Percentiles rank a stretch among this genome's conserved stretches.
These are phyloP conservation scores for Zaprionus inermis DNA, from an alignment of 1,140 invertebrate genomes.

Conservation along the genomic window DNA sequence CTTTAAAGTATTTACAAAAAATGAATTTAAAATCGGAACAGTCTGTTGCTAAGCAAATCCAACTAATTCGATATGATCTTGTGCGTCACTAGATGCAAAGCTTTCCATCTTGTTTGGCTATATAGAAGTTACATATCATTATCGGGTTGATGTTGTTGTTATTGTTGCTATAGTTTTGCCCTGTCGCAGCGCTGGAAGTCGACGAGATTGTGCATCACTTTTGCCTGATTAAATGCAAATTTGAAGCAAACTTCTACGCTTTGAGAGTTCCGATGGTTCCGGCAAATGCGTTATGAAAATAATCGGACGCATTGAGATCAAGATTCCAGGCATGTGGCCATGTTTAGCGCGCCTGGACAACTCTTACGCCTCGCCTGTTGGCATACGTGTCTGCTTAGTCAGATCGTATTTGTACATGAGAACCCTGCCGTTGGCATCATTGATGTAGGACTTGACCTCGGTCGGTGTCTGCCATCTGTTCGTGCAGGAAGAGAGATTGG, in stretches of 20 bases:
- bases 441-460: conserved; percentile 26
- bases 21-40: conserved; percentile 8
- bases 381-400: conserved; percentile 23
- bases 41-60: conserved; percentile 14
- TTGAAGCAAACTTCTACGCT: conserved; percentile 6
- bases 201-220: not conserved
- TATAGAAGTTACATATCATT: conserved; percentile 20
- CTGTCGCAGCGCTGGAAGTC: not conserved
- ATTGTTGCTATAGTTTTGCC: not conserved
- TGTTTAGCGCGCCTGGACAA: not conserved
- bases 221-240: not conserved
- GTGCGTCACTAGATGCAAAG: conserved; percentile 2
- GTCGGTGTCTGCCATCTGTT: conserved; percentile 26
- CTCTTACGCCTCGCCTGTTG: conserved; percentile 33
- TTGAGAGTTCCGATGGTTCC: conserved; percentile 5
- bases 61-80: conserved; percentile 21
- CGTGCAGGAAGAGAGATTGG: not conserved
- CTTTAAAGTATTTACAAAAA: conserved; percentile 18
- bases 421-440: conserved; percentile 22
- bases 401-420: conserved; percentile 44
- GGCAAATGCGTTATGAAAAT: conserved; percentile 14
- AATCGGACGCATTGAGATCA: conserved; percentile 24
- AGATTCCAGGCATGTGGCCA: conserved; percentile 5
- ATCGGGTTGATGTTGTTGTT: not conserved
- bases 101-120: conserved; percentile 26